Evolutionary conservation across 2,113 vertebrate species (phyloP).

Genomic region (Heptranchias perlo): DNA sequence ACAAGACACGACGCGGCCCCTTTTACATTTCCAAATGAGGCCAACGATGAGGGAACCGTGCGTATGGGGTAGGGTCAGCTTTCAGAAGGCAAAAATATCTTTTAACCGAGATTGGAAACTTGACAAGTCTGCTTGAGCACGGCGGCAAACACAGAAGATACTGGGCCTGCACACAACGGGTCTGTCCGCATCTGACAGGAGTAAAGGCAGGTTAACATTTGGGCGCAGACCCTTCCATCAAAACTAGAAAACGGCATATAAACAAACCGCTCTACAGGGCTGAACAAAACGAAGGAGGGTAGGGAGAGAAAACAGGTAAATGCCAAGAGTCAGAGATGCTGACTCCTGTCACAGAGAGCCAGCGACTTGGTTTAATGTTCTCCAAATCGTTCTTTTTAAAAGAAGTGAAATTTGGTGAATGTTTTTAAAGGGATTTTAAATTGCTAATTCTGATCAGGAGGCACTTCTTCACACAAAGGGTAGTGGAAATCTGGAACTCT

Average conservation of each 20-base stretch:
- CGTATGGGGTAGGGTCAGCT: background rate
- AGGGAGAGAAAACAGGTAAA: background rate
- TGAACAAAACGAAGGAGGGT: background rate
- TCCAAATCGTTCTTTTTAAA: background rate
- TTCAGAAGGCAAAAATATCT: background rate
- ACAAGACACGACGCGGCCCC: too few relatives aligned
- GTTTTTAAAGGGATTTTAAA: background rate
- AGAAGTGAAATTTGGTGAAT: background rate
- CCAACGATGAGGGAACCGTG: too few relatives aligned
- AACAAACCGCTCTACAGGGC: background rate
- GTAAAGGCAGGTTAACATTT: background rate
- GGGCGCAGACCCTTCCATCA: background rate
- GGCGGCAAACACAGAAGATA: background rate
- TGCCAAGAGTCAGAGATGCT: too few relatives aligned
- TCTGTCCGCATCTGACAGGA: background rate
- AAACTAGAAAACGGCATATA: background rate
- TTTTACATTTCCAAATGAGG: too few relatives aligned
- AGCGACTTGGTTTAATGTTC: background rate
- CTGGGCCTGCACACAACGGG: background rate
- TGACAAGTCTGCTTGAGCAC: background rate
- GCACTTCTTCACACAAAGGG: too few relatives aligned
- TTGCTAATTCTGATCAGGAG: background rate
- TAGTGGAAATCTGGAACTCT: too few relatives aligned
- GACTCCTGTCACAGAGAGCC: background rate
- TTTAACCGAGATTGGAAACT: background rate